Base-by-base conservation (phyloP, 2,113 vertebrate species). In the Pollachius pollachius region DNA sequence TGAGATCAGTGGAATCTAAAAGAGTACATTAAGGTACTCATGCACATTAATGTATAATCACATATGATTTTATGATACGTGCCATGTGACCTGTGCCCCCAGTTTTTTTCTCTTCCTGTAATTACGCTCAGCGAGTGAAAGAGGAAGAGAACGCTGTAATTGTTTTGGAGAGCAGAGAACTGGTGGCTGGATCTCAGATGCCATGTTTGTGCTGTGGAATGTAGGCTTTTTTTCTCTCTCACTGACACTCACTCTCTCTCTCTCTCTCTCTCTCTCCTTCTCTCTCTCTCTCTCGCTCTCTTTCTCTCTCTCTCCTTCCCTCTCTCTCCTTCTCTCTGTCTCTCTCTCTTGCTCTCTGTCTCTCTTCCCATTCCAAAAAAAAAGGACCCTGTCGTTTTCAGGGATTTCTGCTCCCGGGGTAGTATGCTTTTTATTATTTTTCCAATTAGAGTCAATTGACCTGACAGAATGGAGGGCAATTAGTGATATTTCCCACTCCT, bases 401-500 rank as follows among this genome's bases (percentile, higher is more conserved):
- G 93, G 89, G 92, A 93, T 93, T 91, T 90, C 94, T 92, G 94
- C 96, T 96, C 88, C 94, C 93, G 95, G 94, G 93, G 95, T 95
- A 96, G 94, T 94, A 94, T 95, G 94, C 86, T 96, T 96, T 97
- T 96, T 96, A 95, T 96, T 97, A 97, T 97, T 96, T 97, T 96
- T 96, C 95, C 96, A 96, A 97, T 97, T 96, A 97, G 95, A 97
- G 95, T 97, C 95, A 97, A 97, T 96, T 97, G 96, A 97, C 96
- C 96, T 97, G 96, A 97, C 96, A 97, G 95, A 97, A 97, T 97
- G 95, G 95, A 96, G 94, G 94, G 94, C 95, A 97, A 97, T 97
- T 97, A 97, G 95, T 94, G 94, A 96, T 96, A 95, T 95, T 95
- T 95, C 85, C 86, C 85, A 85, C 84, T 88, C 85, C 84, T 85